Percentiles rank a stretch among this genome's conserved stretches.
These are phyloP conservation scores for Galagoides demidoff DNA, from an alignment of 2,797 vertebrate species.

Conservation along the genomic window DNA sequence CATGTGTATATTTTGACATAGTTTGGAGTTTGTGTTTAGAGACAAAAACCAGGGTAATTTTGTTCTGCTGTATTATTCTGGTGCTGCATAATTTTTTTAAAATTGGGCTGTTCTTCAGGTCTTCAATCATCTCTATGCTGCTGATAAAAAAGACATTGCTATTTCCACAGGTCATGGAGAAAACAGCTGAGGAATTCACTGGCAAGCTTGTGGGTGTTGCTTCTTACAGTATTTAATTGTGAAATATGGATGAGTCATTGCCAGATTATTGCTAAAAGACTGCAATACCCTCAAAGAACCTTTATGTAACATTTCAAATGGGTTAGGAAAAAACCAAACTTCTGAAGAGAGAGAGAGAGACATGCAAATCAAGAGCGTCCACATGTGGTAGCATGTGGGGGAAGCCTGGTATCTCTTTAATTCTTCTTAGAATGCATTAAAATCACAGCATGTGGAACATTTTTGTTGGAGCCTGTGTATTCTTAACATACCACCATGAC, in stretches of 20 bases:
- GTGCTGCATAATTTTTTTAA: not conserved
- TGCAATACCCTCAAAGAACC: not conserved
- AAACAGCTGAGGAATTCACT: conserved; percentile 57
- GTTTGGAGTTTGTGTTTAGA: conserved; percentile 36
- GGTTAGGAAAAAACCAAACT: not conserved
- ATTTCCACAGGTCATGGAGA: conserved; percentile 29
- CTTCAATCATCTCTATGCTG: not conserved
- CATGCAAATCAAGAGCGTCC: not conserved
- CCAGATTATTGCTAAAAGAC: not conserved
- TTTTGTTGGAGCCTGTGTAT: conserved; percentile 26
- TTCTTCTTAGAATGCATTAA: conserved; percentile 16
- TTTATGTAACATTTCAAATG: conserved; percentile 50
- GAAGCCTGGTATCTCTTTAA: not conserved
- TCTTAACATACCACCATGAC: not conserved
- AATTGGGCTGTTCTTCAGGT: not conserved
- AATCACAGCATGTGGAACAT: conserved; percentile 12
- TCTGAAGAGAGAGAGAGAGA: not conserved
- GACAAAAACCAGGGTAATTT: not conserved
- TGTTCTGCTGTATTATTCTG: not conserved
- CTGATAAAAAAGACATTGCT: not conserved
- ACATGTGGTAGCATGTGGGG: not conserved
- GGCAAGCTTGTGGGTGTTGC: not conserved
- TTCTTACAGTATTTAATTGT: conserved; percentile 52
- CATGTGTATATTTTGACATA: not conserved
- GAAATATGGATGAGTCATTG: conserved; percentile 45